These are phyloP conservation scores for Macropodus opercularis DNA, from an alignment of 2,797 vertebrate genomes.

Conservation along the genomic window DNA sequence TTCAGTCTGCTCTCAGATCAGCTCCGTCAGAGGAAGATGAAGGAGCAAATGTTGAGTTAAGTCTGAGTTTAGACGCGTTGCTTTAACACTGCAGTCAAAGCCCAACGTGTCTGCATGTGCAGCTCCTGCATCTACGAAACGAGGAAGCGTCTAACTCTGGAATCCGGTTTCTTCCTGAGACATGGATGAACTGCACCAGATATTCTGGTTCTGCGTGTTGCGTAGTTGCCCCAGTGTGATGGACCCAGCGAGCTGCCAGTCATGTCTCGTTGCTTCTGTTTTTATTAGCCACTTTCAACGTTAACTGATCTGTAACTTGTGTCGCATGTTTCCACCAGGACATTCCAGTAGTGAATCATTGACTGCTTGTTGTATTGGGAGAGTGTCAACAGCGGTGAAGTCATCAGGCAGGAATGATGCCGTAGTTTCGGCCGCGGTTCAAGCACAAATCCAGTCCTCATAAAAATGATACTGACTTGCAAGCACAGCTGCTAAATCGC, in stretches of 20 bases:
- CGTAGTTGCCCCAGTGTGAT: no score
- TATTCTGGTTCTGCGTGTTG: background rate
- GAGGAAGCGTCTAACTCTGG: no score
- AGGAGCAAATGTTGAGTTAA: background rate
- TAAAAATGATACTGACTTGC: background rate
- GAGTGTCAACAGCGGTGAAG: background rate
- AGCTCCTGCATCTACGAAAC: no score
- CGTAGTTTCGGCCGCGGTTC: background rate
- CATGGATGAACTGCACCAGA: no score
- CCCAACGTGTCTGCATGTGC: no score
- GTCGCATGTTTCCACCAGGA: slow-evolving; percentile 4
- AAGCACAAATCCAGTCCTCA: background rate
- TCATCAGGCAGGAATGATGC: background rate
- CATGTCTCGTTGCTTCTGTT: no score
- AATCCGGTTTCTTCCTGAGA: no score
- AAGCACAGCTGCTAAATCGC: background rate
- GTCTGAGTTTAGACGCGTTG: no score
- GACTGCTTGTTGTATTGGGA: slow-evolving; percentile 1
- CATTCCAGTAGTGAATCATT: slow-evolving; percentile 33
- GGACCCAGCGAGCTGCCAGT: no score
- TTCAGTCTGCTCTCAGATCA: background rate
- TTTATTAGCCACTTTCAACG: no score
- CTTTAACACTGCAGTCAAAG: no score
- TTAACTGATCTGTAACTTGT: slow-evolving; percentile 13
- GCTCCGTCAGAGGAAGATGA: background rate